phyloP scores from a whole-genome alignment of 2,888 invertebrate genomes.

The Cataglyphis cursor region DNA sequence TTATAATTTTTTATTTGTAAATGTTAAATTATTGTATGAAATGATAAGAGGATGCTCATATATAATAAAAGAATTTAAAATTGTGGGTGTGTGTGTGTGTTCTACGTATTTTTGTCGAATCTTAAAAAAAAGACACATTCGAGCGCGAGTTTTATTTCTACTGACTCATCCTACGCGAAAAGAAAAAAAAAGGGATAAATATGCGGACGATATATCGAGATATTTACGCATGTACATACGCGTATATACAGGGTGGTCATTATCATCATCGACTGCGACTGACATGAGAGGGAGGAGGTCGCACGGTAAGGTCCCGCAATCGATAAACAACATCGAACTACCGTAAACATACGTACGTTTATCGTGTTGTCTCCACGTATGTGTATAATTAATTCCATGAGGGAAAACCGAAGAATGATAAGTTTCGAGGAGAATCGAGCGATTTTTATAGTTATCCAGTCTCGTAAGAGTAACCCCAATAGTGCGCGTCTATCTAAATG shows the following conservation, averaged over 20 bases:
- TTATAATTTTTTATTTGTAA: neutral
- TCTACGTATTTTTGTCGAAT: neutral
- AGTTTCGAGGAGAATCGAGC: neutral
- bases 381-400: neutral
- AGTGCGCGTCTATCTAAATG: neutral
- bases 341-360: slow-evolving; percentile 25
- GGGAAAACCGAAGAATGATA: neutral
- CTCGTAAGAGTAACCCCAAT: neutral
- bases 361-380: neutral
- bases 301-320: slow-evolving; percentile 33
- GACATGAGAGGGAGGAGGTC: slow-evolving; percentile 1
- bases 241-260: neutral
- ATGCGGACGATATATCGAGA: neutral
- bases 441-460: neutral
- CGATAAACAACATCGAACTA: slow-evolving; percentile 34
- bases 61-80: neutral
- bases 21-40: neutral
- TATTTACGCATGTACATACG: neutral
- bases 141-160: neutral
- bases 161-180: neutral
- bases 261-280: neutral
- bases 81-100: neutral
- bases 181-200: neutral
- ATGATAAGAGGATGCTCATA: neutral
- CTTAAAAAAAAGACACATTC: neutral